These are phyloP conservation scores for Synergus itoensis DNA, from an alignment of 2,888 invertebrate species.

Conservation along the genomic window DNA sequence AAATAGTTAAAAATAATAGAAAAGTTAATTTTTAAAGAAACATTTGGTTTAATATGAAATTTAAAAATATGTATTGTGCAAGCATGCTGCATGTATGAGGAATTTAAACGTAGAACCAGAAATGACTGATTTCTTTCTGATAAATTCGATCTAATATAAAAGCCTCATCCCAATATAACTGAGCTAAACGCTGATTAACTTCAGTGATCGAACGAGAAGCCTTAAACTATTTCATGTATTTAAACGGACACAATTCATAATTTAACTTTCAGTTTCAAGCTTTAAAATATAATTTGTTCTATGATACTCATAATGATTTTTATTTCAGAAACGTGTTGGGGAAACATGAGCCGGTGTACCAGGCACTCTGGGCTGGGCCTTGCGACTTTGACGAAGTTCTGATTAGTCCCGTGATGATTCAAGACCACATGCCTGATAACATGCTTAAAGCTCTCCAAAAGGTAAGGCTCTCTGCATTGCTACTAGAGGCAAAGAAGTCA, in stretches of 20 bases:
- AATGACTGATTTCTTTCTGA: no score
- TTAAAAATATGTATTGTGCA: neutral
- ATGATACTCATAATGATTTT: neutral
- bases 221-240: no score
- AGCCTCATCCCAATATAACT: no score
- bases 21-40: neutral
- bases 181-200: no score
- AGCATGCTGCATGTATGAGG: neutral
- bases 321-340: conserved; percentile 83
- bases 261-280: no score
- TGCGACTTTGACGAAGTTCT: conserved; percentile 92
- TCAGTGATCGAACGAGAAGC: no score
- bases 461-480: conserved; percentile 79
- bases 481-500: conserved; percentile 54
- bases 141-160: no score
- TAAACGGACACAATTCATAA: no score
- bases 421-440: conserved; percentile 95
- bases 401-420: conserved; percentile 93
- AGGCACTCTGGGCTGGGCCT: conserved; percentile 92
- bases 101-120: no score
- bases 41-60: neutral
- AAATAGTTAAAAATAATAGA: no score
- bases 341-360: conserved; percentile 89
- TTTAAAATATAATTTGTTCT: neutral
- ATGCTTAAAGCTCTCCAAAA: conserved; percentile 90